Evolutionary conservation across 2,113 vertebrate genomes (phyloP).

Genomic region (Gnathonemus longibarbis): DNA sequence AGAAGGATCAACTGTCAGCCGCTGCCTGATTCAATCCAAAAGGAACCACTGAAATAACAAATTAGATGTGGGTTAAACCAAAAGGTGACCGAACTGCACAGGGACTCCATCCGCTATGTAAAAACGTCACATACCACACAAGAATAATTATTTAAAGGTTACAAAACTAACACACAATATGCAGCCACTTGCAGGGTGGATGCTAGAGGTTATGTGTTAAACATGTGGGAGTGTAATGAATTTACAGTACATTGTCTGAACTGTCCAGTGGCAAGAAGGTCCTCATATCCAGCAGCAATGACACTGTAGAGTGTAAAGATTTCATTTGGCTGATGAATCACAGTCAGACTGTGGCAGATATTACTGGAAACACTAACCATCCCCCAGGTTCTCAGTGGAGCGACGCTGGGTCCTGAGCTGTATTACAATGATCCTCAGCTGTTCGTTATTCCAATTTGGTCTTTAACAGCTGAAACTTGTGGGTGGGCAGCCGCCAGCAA

Average conservation of each 20-base stretch:
- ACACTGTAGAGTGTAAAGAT: conserved; percentile 42
- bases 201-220: background rate
- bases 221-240: background rate
- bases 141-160: background rate
- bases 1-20: background rate
- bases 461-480: conserved; percentile 72
- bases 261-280: background rate
- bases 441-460: conserved; percentile 73
- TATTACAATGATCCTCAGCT: conserved; percentile 66
- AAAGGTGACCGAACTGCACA: background rate
- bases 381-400: conserved; percentile 49
- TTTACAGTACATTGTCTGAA: background rate
- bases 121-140: background rate
- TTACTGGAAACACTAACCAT: conserved; percentile 59
- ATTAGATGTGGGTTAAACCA: background rate
- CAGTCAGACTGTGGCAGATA: conserved; percentile 46
- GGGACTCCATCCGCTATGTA: background rate
- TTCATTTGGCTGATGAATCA: conserved; percentile 49
- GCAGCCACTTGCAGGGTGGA: background rate
- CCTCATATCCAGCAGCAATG: background rate
- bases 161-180: background rate
- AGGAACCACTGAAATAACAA: background rate
- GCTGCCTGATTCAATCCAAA: background rate
- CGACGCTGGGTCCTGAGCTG: conserved; percentile 44
- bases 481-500: conserved; percentile 46